Evolutionary conservation across 2,797 vertebrate genomes (phyloP).

Genomic region (Sebastes elongatus): DNA sequence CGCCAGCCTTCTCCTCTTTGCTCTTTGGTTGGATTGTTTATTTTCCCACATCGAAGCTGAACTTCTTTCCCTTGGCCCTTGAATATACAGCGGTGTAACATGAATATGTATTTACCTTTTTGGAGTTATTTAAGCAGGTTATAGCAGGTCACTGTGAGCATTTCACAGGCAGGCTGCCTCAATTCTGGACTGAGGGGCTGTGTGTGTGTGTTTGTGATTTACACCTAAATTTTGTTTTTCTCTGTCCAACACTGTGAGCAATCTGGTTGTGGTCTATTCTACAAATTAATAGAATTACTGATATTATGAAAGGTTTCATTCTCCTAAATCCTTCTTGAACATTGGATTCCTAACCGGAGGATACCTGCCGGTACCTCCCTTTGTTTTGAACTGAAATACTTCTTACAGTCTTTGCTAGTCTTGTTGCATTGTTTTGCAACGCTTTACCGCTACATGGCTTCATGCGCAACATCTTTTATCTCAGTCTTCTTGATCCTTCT

Average conservation of each 20-base stretch:
- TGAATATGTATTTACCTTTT: background rate
- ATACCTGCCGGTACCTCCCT: background rate
- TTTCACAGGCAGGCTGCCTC: background rate
- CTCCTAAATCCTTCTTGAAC: background rate
- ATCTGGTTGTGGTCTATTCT: background rate
- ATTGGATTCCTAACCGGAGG: background rate
- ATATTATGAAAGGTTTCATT: background rate
- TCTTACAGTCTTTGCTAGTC: background rate
- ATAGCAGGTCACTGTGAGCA: background rate
- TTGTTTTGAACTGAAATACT: background rate
- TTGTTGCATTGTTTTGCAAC: background rate
- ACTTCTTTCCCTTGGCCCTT: background rate
- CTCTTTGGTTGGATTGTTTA: constrained; percentile 32
- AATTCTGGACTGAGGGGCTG: background rate
- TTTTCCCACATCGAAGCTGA: constrained; percentile 52
- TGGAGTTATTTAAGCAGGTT: constrained; percentile 1
- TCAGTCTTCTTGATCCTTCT: constrained; percentile 32
- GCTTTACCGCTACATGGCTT: background rate
- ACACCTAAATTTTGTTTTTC: background rate
- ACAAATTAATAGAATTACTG: background rate
- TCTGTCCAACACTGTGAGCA: background rate
- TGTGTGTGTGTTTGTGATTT: background rate
- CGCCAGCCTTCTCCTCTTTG: constrained; percentile 10
- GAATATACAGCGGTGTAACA: background rate
- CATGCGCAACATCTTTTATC: constrained; percentile 31